These are phyloP conservation scores for Peromyscus aztecus DNA, from an alignment of 2,797 vertebrate genomes.

Conservation along the genomic window DNA sequence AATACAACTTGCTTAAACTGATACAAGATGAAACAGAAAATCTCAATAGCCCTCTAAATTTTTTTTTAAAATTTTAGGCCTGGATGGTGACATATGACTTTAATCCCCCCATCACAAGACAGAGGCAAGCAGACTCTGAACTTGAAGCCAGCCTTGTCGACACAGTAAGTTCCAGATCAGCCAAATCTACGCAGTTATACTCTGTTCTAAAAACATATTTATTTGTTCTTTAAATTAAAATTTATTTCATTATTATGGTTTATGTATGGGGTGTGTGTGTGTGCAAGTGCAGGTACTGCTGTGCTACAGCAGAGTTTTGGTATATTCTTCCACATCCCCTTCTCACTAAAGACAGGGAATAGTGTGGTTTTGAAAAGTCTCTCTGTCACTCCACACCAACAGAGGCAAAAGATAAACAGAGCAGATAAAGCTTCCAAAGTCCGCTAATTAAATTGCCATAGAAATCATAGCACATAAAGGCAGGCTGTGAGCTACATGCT, in stretches of 20 bases:
- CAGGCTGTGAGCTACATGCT: background rate
- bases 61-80: background rate
- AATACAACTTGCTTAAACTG: background rate
- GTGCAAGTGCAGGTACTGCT: background rate
- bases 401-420: background rate
- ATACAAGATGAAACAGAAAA: conserved; percentile 34
- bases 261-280: background rate
- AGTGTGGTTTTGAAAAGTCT: background rate
- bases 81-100: background rate
- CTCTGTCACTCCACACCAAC: background rate
- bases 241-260: background rate
- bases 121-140: background rate
- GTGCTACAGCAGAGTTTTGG: background rate
- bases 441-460: background rate
- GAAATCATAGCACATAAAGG: background rate
- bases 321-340: background rate
- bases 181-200: background rate
- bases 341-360: background rate
- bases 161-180: background rate
- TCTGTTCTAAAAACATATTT: background rate
- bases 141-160: background rate
- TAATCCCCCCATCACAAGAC: background rate
- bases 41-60: background rate
- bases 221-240: background rate
- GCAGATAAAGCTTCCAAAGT: background rate